These are phyloP conservation scores for Xiphydria camelus DNA, from an alignment of 2,888 invertebrate genomes.

Conservation along the genomic window DNA sequence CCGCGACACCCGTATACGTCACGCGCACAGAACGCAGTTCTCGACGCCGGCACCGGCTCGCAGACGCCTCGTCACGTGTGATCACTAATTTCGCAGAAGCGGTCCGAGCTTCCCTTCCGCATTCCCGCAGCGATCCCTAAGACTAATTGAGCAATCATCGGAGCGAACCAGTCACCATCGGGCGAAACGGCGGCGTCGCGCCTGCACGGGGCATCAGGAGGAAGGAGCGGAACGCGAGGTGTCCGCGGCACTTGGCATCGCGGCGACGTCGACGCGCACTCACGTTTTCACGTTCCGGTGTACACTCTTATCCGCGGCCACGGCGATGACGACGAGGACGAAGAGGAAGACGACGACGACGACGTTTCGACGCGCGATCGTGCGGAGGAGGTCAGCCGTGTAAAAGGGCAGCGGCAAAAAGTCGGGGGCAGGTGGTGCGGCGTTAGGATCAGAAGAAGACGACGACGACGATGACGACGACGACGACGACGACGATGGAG, in stretches of 20 bases:
- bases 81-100: not conserved
- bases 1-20: too few species aligned
- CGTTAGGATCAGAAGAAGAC: too few species aligned
- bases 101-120: not conserved
- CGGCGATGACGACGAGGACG: not conserved
- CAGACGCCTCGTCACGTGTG: not conserved
- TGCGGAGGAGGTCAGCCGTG: not conserved
- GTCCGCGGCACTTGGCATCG: not conserved
- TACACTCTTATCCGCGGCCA: not conserved
- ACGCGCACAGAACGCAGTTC: not conserved
- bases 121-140: conserved; percentile 14
- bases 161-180: not conserved
- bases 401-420: not conserved
- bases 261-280: not conserved
- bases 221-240: not conserved
- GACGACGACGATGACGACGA: conserved; percentile 8
- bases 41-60: not conserved
- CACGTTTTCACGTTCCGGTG: not conserved
- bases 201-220: not conserved
- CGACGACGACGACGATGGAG: not conserved
- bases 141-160: conserved; percentile 38
- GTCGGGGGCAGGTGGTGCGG: too few species aligned
- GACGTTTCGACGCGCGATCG: not conserved
- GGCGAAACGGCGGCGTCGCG: not conserved
- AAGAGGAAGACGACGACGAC: not conserved